A percentile compares a stretch with the other conserved stretches of the same genome.
phyloP scores from a whole-genome alignment of 35 echinoderm and acorn worm genomes.

The Heliocidaris erythrogramma region DNA sequence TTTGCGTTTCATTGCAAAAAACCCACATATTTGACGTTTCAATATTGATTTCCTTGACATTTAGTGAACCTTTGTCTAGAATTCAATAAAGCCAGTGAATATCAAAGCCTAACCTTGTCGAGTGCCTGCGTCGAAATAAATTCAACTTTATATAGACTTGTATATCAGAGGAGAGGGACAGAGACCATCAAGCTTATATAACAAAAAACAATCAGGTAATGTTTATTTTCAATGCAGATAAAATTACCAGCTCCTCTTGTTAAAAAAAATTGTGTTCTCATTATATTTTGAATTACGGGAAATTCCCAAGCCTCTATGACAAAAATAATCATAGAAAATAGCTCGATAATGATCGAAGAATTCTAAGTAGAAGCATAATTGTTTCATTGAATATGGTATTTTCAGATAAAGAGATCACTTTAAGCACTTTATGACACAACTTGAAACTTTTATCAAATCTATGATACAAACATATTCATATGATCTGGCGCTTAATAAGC shows the following conservation, averaged over 20 bases:
- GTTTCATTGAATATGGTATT: no score
- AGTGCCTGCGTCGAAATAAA: background rate
- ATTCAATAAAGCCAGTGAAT: background rate
- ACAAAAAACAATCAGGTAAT: background rate
- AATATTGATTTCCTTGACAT: constrained; percentile 12
- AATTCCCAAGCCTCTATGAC: no score
- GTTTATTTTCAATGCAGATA: background rate
- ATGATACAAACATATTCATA: no score
- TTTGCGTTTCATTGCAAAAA: background rate
- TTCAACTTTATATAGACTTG: background rate
- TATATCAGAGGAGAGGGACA: background rate
- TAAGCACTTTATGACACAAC: no score
- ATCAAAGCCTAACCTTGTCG: background rate
- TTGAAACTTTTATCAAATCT: no score
- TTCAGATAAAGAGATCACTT: no score
- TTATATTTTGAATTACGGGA: no score
- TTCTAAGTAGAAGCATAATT: no score
- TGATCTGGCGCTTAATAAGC: no score
- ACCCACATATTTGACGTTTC: background rate
- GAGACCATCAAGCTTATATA: background rate
- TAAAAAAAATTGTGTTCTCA: no score
- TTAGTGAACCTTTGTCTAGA: constrained; percentile 12
- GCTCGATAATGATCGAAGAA: no score
- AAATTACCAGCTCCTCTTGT: background rate
- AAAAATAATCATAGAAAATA: no score